These are phyloP conservation scores for Porites rus DNA, from an alignment of 92 coral and sea anemone species.

Conservation along the genomic window DNA sequence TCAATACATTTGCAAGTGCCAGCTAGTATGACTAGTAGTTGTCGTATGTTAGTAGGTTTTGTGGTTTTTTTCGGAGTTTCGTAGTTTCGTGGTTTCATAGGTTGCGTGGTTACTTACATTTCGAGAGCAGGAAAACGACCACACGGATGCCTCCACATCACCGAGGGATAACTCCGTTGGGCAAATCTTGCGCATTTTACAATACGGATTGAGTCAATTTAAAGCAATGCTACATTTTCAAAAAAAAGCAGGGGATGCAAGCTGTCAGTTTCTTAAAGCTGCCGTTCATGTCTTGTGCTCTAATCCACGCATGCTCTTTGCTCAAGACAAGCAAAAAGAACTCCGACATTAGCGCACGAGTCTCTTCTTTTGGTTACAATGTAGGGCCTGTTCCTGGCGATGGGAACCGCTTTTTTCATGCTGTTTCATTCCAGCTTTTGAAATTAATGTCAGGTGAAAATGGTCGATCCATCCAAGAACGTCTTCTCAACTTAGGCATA, in stretches of 20 bases:
- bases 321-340: slow-evolving; percentile 11
- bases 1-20: slow-evolving; percentile 26
- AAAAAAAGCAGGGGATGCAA: slow-evolving; percentile 1
- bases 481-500: slow-evolving; percentile 19
- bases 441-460: not conserved
- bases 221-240: slow-evolving; percentile 1
- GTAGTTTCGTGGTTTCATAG: too few relatives aligned
- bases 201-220: slow-evolving; percentile 22
- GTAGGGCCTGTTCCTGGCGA: slow-evolving; percentile 36
- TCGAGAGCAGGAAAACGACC: not conserved
- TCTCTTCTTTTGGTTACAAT: slow-evolving; percentile 37
- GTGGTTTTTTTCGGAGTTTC: too few relatives aligned
- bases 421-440: too few relatives aligned
- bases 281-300: slow-evolving; percentile 3
- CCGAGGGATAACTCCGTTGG: slow-evolving; percentile 3
- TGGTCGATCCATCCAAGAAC: slow-evolving; percentile 1
- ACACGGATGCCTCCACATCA: slow-evolving; percentile 8
- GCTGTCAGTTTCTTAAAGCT: slow-evolving; percentile 15
- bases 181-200: slow-evolving; percentile 15
- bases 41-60: not conserved
- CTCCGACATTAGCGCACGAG: not conserved
- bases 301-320: slow-evolving; percentile 15
- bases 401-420: too few relatives aligned
- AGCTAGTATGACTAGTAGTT: not conserved
- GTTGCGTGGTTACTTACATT: too few relatives aligned